Percentiles rank a stretch among this genome's conserved stretches.
phyloP scores from a whole-genome alignment of 2,888 invertebrate species.

The Azorinus chamasolen region DNA sequence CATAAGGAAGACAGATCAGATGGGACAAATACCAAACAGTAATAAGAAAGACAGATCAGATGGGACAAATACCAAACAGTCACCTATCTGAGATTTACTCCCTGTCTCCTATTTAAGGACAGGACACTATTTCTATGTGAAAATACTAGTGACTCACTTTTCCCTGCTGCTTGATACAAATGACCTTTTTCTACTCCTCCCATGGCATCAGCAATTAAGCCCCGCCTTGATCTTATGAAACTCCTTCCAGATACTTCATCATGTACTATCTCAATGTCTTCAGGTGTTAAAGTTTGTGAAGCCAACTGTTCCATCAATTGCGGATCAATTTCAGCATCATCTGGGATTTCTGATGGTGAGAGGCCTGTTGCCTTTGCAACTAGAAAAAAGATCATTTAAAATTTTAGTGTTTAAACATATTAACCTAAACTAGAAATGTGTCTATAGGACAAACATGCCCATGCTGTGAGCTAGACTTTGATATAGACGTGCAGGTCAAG shows the following conservation, averaged over 20 bases:
- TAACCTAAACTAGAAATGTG: background rate
- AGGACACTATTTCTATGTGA: no score
- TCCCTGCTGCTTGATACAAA: constrained; percentile 66
- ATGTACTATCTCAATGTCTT: constrained; percentile 80
- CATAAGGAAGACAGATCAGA: no score
- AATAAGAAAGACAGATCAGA: no score
- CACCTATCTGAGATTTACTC: no score
- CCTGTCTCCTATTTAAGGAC: no score
- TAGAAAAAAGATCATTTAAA: no score
- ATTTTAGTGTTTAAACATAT: background rate
- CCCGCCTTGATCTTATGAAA: constrained; percentile 70
- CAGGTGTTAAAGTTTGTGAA: constrained; percentile 74
- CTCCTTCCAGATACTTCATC: constrained; percentile 75
- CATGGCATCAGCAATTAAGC: constrained; percentile 67
- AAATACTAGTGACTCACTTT: no score
- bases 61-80: no score
- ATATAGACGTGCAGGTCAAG: no score
- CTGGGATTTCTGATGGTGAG: constrained; percentile 68
- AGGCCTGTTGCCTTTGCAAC: constrained; percentile 76
- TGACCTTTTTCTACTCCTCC: constrained; percentile 79
- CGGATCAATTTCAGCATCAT: constrained; percentile 79
- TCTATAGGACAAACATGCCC: background rate
- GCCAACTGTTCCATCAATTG: constrained; percentile 80
- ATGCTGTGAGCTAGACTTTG: no score
- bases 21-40: no score